These are phyloP conservation scores for Hypselothyrea guttata DNA, from an alignment of 2,888 invertebrate species.

Conservation along the genomic window DNA sequence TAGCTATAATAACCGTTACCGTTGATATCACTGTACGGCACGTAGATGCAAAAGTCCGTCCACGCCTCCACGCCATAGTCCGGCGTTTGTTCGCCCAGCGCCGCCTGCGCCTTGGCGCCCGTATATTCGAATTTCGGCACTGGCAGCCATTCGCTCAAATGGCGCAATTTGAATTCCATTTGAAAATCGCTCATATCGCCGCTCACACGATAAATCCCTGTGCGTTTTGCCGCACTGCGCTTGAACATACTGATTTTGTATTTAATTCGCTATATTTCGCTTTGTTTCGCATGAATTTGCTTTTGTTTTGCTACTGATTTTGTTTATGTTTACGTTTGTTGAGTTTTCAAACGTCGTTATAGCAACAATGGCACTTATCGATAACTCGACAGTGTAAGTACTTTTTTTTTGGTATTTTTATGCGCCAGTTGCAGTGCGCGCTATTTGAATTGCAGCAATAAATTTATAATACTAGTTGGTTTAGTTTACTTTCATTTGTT, in stretches of 20 bases:
- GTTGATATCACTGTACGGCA: slow-evolving; percentile 35
- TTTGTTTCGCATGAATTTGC: slow-evolving; percentile 35
- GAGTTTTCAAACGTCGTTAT: slow-evolving; percentile 44
- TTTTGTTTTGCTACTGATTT: background rate
- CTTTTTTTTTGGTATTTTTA: slow-evolving; percentile 22
- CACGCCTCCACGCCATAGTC: slow-evolving; percentile 6
- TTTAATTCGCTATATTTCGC: slow-evolving; percentile 30
- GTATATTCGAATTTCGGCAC: slow-evolving; percentile 78
- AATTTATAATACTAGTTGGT: too few species aligned
- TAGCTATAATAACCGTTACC: slow-evolving; percentile 32
- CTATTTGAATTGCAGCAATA: background rate
- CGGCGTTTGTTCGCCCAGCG: slow-evolving; percentile 31
- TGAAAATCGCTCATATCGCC: slow-evolving; percentile 68
- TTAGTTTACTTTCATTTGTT: too few species aligned
- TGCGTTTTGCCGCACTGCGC: slow-evolving; percentile 58
- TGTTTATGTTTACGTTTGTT: slow-evolving; percentile 11
- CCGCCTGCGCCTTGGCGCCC: slow-evolving; percentile 32
- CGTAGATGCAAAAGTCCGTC: slow-evolving; percentile 36
- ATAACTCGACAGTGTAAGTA: slow-evolving; percentile 18
- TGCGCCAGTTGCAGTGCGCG: background rate
- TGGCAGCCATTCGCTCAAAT: slow-evolving; percentile 79
- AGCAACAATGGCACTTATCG: slow-evolving; percentile 34
- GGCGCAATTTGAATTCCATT: slow-evolving; percentile 51
- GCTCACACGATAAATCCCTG: slow-evolving; percentile 78
- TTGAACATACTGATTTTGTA: slow-evolving; percentile 40